Percentiles rank a stretch among this genome's conserved stretches.
These are phyloP conservation scores for Calameuta filiformis DNA, from an alignment of 2,888 invertebrate species.

Conservation along the genomic window DNA sequence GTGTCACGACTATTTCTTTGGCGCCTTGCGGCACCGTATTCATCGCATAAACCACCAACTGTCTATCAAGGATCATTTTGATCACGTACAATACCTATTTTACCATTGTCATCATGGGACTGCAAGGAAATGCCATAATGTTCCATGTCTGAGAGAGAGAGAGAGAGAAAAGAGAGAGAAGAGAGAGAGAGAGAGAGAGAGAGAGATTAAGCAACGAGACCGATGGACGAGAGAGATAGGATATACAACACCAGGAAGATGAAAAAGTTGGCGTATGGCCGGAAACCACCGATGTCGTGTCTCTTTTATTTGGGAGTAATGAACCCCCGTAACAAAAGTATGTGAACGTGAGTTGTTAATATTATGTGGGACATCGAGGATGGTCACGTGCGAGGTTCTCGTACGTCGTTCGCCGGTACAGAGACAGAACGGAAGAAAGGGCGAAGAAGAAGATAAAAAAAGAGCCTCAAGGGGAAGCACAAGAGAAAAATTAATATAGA, in stretches of 20 bases:
- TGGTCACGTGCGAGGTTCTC: background rate
- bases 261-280: background rate
- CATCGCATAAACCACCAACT: background rate
- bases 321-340: background rate
- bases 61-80: background rate
- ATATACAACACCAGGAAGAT: too few relatives aligned
- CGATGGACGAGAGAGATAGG: conserved; percentile 10
- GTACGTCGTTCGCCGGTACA: background rate
- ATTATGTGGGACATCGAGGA: background rate
- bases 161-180: conserved; percentile 1
- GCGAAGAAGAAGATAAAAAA: background rate
- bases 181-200: conserved; percentile 19
- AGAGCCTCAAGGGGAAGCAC: background rate
- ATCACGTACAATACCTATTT: background rate
- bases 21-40: background rate
- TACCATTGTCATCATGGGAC: background rate
- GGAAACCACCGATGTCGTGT: background rate
- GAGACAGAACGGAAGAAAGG: background rate
- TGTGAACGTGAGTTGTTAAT: background rate
- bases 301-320: background rate
- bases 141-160: conserved; percentile 25
- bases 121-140: background rate
- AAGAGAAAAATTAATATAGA: conserved; percentile 1
- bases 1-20: background rate
- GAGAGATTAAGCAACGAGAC: background rate